Conservation (phyloP, 2,797 vertebrate species). For the Tadarida brasiliensis region DNA sequence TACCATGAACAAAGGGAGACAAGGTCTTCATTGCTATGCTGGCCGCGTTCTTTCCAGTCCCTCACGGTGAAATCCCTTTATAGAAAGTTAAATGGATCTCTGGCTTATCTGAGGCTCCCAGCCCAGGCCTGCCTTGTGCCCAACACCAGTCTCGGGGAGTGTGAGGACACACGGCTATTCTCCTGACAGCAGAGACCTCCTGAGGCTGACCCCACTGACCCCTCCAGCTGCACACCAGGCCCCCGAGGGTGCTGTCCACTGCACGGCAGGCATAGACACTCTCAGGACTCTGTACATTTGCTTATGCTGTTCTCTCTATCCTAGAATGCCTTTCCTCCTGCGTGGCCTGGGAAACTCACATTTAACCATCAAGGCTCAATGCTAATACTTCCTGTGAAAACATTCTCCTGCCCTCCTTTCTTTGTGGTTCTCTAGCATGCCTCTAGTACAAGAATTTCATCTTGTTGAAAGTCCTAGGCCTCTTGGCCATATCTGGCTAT, state of each 20-base stretch:
- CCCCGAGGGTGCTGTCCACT: neutral
- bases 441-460: neutral
- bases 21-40: neutral
- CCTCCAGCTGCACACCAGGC: neutral
- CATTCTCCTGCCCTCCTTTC: neutral
- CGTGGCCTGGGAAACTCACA: neutral
- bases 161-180: fast-evolving
- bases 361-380: neutral
- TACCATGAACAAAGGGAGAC: neutral
- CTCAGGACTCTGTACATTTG: neutral
- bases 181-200: neutral
- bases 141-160: neutral
- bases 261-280: fast-evolving
- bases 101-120: neutral
- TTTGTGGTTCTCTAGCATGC: neutral
- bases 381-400: neutral
- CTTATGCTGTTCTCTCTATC: neutral
- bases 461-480: neutral
- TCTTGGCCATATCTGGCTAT: neutral
- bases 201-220: neutral
- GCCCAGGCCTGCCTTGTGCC: neutral
- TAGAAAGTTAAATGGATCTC: slow-evolving; percentile 5
- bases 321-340: neutral
- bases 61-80: neutral
- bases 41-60: neutral